These are phyloP conservation scores for Carassius auratus DNA, from an alignment of 2,113 vertebrate species.

Conservation along the genomic window DNA sequence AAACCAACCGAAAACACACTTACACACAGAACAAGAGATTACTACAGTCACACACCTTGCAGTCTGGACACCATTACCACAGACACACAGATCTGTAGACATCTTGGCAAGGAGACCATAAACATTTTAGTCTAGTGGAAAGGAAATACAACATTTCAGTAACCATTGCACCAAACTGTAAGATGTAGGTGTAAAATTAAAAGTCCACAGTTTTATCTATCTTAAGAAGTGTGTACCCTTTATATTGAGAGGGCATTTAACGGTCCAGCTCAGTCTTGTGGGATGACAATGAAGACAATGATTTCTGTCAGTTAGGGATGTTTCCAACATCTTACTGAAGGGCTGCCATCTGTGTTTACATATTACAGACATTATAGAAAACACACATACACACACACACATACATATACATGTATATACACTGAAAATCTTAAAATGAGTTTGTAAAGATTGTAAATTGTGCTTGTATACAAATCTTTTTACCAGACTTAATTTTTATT, in stretches of 20 bases:
- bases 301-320: neutral
- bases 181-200: neutral
- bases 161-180: constrained; percentile 44
- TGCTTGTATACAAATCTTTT: neutral
- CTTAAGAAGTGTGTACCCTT: constrained; percentile 12
- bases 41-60: constrained; percentile 66
- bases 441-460: too few species aligned
- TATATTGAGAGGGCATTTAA: constrained; percentile 27
- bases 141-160: neutral
- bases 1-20: neutral
- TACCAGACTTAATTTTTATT: neutral
- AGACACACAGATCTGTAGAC: constrained; percentile 69
- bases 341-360: constrained; percentile 13
- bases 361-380: neutral
- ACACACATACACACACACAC: too few species aligned
- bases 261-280: constrained; percentile 3
- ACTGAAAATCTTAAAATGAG: too few species aligned
- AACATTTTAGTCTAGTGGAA: constrained; percentile 65
- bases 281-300: neutral
- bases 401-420: too few species aligned
- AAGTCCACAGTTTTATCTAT: neutral
- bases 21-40: neutral
- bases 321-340: constrained; percentile 30
- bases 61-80: constrained; percentile 66
- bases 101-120: constrained; percentile 54